Percentiles rank a stretch among this genome's conserved stretches.
These are phyloP conservation scores for Oligia strigilis DNA, from an alignment of 2,888 invertebrate species.

Conservation along the genomic window DNA sequence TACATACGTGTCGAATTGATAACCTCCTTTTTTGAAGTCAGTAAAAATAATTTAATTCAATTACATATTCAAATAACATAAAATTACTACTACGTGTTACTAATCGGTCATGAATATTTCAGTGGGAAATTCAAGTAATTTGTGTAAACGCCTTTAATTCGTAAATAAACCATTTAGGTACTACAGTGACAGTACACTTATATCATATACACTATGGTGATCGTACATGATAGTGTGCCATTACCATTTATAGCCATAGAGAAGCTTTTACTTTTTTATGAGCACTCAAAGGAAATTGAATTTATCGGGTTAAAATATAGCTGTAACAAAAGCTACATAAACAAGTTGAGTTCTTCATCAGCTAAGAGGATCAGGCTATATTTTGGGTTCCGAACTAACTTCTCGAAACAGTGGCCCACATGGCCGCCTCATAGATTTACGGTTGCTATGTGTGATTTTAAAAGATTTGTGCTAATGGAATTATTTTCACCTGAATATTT, in stretches of 20 bases:
- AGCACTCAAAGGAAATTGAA: conserved; percentile 62
- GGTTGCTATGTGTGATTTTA: neutral
- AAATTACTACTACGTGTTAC: neutral
- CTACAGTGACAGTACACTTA: neutral
- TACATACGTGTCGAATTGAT: no score
- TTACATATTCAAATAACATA: no score
- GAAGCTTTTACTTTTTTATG: conserved; percentile 58
- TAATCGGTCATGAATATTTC: neutral
- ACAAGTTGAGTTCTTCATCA: conserved; percentile 44
- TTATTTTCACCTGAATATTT: neutral
- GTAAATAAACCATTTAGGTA: neutral
- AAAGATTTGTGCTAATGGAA: neutral
- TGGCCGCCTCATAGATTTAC: neutral
- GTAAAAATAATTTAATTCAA: no score
- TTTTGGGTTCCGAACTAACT: conserved; percentile 19
- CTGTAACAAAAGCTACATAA: conserved; percentile 41
- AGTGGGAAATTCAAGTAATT: neutral
- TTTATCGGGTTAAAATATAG: conserved; percentile 58
- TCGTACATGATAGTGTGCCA: conserved; percentile 36
- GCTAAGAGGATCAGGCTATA: conserved; percentile 44
- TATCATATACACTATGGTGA: conserved; percentile 12
- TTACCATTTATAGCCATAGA: conserved; percentile 48
- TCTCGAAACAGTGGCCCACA: neutral
- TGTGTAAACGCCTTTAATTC: neutral
- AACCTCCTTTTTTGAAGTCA: no score